Evolutionary conservation across 2,797 vertebrate genomes (phyloP).

Genomic region (Manis pentadactyla): DNA sequence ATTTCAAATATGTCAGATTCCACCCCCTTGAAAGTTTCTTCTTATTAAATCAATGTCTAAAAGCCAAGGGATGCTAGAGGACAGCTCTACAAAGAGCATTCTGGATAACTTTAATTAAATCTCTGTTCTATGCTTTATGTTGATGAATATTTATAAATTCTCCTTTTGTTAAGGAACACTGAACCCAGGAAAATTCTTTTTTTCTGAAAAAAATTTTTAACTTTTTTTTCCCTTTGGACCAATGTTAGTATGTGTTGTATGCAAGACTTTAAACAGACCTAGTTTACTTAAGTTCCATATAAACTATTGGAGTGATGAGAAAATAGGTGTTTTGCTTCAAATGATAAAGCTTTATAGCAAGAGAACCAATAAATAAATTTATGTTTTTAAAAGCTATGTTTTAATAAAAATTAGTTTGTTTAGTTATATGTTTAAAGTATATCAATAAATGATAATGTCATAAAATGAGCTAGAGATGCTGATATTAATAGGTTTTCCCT

Average conservation of each 20-base stretch:
- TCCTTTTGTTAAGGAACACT: slow-evolving; percentile 66
- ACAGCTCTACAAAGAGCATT: slow-evolving; percentile 62
- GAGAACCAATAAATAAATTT: background rate
- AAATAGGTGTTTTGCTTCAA: background rate
- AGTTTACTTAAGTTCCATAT: slow-evolving; percentile 57
- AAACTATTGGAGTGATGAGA: background rate
- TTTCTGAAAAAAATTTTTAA: slow-evolving; percentile 75
- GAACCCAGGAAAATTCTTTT: slow-evolving; percentile 75
- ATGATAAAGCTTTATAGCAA: background rate
- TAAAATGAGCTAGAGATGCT: background rate
- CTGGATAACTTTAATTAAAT: slow-evolving; percentile 76
- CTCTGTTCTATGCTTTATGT: slow-evolving; percentile 65
- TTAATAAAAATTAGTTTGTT: slow-evolving; percentile 34
- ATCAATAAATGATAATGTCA: background rate
- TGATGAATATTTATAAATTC: slow-evolving; percentile 67
- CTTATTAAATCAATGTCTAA: slow-evolving; percentile 72
- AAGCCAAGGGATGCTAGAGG: slow-evolving; percentile 57
- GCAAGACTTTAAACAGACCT: slow-evolving; percentile 68
- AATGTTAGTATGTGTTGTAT: slow-evolving; percentile 49
- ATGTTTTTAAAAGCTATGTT: background rate
- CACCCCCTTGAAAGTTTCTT: slow-evolving; percentile 71
- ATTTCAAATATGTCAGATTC: slow-evolving; percentile 58
- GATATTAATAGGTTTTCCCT: background rate
- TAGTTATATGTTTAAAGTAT: background rate
- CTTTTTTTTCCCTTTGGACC: slow-evolving; percentile 71